Base-by-base conservation (phyloP, 2,888 invertebrate species). In the Lasioglossum morio region DNA sequence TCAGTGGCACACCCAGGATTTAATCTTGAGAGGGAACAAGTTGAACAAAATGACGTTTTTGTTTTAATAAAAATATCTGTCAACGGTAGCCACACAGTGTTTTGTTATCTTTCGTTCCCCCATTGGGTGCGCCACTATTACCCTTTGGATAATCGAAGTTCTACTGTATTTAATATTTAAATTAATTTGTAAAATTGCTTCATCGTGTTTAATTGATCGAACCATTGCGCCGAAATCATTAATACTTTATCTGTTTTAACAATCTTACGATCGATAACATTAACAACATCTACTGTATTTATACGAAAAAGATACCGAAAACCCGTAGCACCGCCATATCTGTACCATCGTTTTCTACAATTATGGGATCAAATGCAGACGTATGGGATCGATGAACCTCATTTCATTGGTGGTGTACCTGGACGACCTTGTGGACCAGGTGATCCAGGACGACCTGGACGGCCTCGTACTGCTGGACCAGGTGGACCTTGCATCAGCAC, bases 391-490 rank as follows among this genome's bases (percentile, higher is more conserved):
- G 87, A 70, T 66, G 23, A 87, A 86, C 34, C 30, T 80, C 83
- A 66, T 81, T 86, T 75, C 60, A 70, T 5, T n/a, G 34, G 37
- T 81, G 84, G 70, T 90, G 43, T 91, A 92, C 92, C 92, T 90
- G 91, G 92, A 40, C 87, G 95, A 89, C 98, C 98, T 91, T 97
- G 96, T 1, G 96, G 94, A 70, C 98, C 98, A 72, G 97, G 96
- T 89, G 96, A 95, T 30, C 98, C 98, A 34, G 97, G 96, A 76
- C 96, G 96, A 66, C 98, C 98, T 88, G 97, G 96, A 92, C 96
- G 96, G 46, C 97, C 96, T 73, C 95, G 95, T 72, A 97, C 97
- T 27, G 97, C 97, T 40, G 96, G 96, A 34, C 97, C 97, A 60
- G 97, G 97, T 10, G 97, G 97, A 77, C 97, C 97, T 79, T 95